phyloP scores from a whole-genome alignment of 2,797 vertebrate species.

The Pseudomugil tenellus region DNA sequence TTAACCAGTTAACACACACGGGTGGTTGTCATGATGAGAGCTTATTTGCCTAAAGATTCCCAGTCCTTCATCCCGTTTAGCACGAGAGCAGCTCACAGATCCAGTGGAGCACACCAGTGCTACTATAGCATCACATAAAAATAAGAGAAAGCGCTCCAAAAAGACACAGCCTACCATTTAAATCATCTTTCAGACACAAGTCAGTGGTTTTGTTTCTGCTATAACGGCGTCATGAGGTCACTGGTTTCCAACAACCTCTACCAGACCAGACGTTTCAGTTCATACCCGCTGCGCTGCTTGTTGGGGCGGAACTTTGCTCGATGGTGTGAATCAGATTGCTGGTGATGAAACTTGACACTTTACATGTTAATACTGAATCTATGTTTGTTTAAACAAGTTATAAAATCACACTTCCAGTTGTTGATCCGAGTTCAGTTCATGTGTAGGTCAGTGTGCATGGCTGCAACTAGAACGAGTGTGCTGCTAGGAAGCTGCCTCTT shows the following conservation, averaged over 20 bases:
- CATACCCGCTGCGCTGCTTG: neutral
- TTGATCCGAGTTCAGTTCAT: neutral
- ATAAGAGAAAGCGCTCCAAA: neutral
- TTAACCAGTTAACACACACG: neutral
- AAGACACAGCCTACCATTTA: slow-evolving; percentile 15
- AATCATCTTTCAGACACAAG: slow-evolving; percentile 3
- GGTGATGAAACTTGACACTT: no score
- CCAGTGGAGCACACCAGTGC: slow-evolving; percentile 32
- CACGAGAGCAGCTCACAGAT: slow-evolving; percentile 38
- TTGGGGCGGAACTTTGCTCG: slow-evolving; percentile 15
- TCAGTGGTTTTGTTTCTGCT: neutral
- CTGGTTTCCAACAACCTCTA: neutral
- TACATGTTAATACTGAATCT: slow-evolving; percentile 24
- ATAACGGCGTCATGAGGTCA: neutral
- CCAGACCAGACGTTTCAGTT: neutral
- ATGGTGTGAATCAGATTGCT: slow-evolving; percentile 44
- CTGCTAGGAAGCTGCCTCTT: slow-evolving; percentile 44
- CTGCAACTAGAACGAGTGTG: neutral
- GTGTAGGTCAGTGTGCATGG: neutral
- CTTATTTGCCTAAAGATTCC: neutral
- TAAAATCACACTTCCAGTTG: slow-evolving; percentile 12
- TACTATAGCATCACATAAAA: neutral
- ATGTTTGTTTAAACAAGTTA: slow-evolving; percentile 13
- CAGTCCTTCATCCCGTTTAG: slow-evolving; percentile 40
- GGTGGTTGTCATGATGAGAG: no score